phyloP scores from a whole-genome alignment of 1,140 invertebrate species.

The Sitobion miscanthi region DNA sequence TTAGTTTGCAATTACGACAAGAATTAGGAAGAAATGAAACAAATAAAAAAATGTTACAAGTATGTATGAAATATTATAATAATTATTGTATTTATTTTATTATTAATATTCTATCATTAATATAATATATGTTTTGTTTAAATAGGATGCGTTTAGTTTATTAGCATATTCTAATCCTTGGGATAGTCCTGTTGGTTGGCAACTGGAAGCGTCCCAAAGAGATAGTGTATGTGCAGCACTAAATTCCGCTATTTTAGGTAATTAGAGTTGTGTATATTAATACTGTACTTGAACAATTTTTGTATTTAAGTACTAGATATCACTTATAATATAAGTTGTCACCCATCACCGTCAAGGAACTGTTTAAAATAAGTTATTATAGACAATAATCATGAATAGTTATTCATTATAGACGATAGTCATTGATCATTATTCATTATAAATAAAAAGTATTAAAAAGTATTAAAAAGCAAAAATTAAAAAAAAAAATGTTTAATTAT shows the following conservation, averaged over 20 bases:
- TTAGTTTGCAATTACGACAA: constrained; percentile 83
- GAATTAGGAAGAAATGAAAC: constrained; percentile 83
- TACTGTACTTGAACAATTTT: neutral
- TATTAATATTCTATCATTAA: neutral
- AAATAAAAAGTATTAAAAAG: no score
- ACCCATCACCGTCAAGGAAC: no score
- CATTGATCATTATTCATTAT: no score
- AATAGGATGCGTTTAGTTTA: constrained; percentile 95
- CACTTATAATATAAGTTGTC: no score
- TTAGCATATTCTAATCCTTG: constrained; percentile 97
- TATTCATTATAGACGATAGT: no score
- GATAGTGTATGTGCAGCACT: constrained; percentile 93
- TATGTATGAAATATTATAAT: constrained; percentile 62
- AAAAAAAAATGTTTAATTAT: no score
- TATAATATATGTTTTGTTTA: constrained; percentile 56
- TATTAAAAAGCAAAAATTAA: no score
- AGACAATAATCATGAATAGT: no score
- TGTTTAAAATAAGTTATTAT: no score
- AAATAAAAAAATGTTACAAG: constrained; percentile 93
- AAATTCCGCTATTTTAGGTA: constrained; percentile 96
- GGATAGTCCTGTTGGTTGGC: constrained; percentile 94
- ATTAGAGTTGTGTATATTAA: constrained; percentile 57
- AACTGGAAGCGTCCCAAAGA: constrained; percentile 88
- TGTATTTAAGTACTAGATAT: neutral
- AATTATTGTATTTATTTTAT: neutral